These are phyloP conservation scores for Notospermus geniculatus DNA, from an alignment of 1,140 invertebrate species.

Conservation along the genomic window DNA sequence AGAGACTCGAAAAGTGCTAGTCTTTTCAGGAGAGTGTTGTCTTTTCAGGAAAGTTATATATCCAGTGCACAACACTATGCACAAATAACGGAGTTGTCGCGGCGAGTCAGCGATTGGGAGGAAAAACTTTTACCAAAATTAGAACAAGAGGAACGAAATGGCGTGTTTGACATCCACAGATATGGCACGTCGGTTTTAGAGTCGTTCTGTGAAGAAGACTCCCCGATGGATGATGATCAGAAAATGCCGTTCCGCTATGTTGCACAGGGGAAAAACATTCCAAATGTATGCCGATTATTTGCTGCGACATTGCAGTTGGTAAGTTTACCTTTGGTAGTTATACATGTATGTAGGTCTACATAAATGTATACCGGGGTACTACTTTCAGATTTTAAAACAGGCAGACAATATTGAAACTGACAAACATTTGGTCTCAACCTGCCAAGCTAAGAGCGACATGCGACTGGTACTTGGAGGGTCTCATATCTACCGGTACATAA, in stretches of 20 bases:
- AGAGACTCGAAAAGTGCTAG: too few relatives aligned
- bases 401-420: too few relatives aligned
- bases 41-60: too few relatives aligned
- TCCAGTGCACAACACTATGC: conserved; percentile 51
- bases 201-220: conserved; percentile 26
- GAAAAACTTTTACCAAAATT: conserved; percentile 56
- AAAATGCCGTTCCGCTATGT: conserved; percentile 48
- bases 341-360: too few relatives aligned
- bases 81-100: conserved; percentile 55
- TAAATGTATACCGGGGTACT: too few relatives aligned
- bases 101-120: conserved; percentile 59
- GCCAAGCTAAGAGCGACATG: too few relatives aligned
- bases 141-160: conserved; percentile 55
- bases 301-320: conserved; percentile 59
- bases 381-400: too few relatives aligned
- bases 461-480: too few relatives aligned
- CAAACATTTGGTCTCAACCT: too few relatives aligned
- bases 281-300: conserved; percentile 54
- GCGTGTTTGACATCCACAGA: conserved; percentile 59
- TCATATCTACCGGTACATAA: too few relatives aligned
- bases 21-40: too few relatives aligned
- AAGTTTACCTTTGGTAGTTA: conserved; percentile 32
- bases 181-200: conserved; percentile 57
- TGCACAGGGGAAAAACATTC: conserved; percentile 40
- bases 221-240: conserved; percentile 20